Base-by-base conservation (phyloP, 1,140 invertebrate species). In the Leptinotarsa undecemlineata region DNA sequence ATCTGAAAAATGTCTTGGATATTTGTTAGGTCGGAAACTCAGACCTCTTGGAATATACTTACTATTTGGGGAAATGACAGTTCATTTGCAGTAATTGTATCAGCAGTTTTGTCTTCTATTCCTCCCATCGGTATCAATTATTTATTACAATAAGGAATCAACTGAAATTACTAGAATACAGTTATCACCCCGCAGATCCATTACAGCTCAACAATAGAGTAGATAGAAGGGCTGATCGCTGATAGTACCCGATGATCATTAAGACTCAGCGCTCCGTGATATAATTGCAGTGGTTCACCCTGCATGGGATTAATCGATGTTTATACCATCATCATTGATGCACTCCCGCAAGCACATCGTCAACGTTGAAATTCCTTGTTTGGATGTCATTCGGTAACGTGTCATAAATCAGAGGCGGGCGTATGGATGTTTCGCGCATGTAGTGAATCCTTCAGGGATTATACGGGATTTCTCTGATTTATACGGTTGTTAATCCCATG, bases 281-380 rank as follows among this genome's bases (percentile, higher is more conserved):
- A 19, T 57, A 57, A 57, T 21, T 3, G 23, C 64, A 67, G 42
- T 67, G 20, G 26, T 17, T 42, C 23, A 67, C 64, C 64, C 19
- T n/a, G 64, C 17, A 67, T 67, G 8, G 42, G 17, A 23, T 67
- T 67, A 17, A 67, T 67, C 15, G 64, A 67, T 42, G 11, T 67
- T 67, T 57, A 42, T 42, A 11, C 33, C n/a, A 15, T 23, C 26
- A 23, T 67, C 64, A 67, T 42, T 67, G 64, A 67, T 67, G 64
- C 14, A 67, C 17, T 26, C 11, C 64, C 21, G 64, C 15, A 17
- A 42, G 64, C 15, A 67, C 64, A 33, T 67, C 23, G 23, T 42
- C 15, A 17, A 42, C 17, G 64, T 33, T 42, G 64, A 67, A 67
- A 67, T 13, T 33, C 23, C 19, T 17, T 67, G n/a, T 21, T 23